Evolutionary conservation across 2,888 invertebrate genomes (phyloP).

Genomic region (Digitonthophagus gazella): DNA sequence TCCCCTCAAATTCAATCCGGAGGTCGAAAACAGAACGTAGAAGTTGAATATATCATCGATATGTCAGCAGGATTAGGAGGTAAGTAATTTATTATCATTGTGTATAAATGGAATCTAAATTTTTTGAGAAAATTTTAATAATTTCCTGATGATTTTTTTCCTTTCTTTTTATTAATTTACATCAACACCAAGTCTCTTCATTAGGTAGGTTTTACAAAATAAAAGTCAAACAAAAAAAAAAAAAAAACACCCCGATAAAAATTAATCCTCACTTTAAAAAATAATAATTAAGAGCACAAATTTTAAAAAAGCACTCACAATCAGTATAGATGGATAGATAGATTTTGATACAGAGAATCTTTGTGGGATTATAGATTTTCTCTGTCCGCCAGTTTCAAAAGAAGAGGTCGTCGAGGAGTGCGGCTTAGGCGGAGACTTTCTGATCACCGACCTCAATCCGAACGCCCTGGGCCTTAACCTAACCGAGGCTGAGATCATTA

Average conservation of each 20-base stretch:
- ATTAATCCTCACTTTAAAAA: too few species aligned
- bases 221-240: too few species aligned
- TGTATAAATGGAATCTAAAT: too few species aligned
- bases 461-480: slow-evolving; percentile 54
- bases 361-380: slow-evolving; percentile 52
- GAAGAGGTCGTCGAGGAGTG: slow-evolving; percentile 77
- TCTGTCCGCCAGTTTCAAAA: slow-evolving; percentile 65
- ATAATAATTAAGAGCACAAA: too few species aligned
- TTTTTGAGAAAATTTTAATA: too few species aligned
- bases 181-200: slow-evolving; percentile 37
- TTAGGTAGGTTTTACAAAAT: slow-evolving; percentile 36
- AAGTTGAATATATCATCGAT: slow-evolving; percentile 47
- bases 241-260: not conserved
- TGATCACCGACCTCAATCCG: slow-evolving; percentile 58
- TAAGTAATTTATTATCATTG: slow-evolving; percentile 31
- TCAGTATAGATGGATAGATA: slow-evolving; percentile 4
- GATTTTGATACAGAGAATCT: not conserved
- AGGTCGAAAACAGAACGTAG: slow-evolving; percentile 37
- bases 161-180: slow-evolving; percentile 32
- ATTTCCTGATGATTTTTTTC: not conserved
- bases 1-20: slow-evolving; percentile 13
- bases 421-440: slow-evolving; percentile 66
- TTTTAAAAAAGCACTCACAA: not conserved
- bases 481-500: slow-evolving; percentile 54
- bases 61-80: slow-evolving; percentile 46